Conservation (phyloP, 2,888 invertebrate genomes). For the Ecliptopera silaceata region DNA sequence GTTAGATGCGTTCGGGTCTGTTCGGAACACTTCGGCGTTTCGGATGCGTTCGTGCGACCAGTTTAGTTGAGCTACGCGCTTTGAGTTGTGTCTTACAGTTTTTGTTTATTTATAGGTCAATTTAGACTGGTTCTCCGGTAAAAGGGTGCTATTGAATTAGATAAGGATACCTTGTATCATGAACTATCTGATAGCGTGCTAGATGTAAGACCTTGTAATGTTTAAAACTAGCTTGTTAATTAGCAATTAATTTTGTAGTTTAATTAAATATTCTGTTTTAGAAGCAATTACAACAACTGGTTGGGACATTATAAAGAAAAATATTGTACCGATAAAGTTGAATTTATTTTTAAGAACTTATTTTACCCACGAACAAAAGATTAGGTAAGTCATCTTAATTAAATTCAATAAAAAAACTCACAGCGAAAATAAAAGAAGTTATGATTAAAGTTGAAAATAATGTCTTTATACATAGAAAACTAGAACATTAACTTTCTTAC, state of each 20-base stretch:
- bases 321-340: no score
- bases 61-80: conserved; percentile 48
- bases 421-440: no score
- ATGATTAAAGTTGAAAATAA: not conserved
- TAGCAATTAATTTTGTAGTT: conserved; percentile 24
- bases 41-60: conserved; percentile 47
- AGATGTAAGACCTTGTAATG: conserved; percentile 47
- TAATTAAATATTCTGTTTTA: conserved; percentile 19
- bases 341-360: no score
- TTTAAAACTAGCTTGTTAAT: conserved; percentile 41
- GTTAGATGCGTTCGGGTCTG: conserved; percentile 62
- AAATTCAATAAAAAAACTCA: no score
- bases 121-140: conserved; percentile 47
- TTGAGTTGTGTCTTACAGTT: conserved; percentile 14
- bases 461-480: conserved; percentile 19
- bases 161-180: conserved; percentile 68
- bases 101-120: conserved; percentile 42
- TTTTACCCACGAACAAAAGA: no score
- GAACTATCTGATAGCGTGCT: conserved; percentile 59
- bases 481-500: conserved; percentile 41
- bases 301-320: not conserved
- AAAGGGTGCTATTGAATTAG: conserved; percentile 65
- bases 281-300: conserved; percentile 5
- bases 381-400: no score
- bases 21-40: conserved; percentile 60